Evolutionary conservation across 2,797 vertebrate genomes (phyloP).

Genomic region (Protosalanx chinensis): DNA sequence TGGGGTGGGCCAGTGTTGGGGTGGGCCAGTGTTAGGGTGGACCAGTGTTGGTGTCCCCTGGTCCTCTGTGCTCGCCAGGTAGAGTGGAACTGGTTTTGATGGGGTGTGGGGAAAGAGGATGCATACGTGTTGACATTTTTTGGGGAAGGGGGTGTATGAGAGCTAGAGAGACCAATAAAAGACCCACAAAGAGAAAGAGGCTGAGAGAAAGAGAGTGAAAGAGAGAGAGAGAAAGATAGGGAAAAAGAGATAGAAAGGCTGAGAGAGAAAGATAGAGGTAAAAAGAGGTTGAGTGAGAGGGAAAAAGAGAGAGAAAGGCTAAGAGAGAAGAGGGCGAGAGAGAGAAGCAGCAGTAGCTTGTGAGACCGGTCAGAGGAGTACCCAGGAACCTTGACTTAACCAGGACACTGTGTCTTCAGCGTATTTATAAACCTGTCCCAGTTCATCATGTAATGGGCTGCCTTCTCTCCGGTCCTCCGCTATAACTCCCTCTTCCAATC

Average conservation of each 20-base stretch:
- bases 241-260: not conserved
- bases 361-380: slow-evolving; percentile 12
- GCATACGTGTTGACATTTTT: too few relatives aligned
- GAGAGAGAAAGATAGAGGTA: not conserved
- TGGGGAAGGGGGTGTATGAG: too few relatives aligned
- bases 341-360: slow-evolving; percentile 1
- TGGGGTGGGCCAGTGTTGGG: too few relatives aligned
- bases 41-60: too few relatives aligned
- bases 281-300: not conserved
- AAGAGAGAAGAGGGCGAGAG: too few relatives aligned
- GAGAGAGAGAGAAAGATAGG: slow-evolving; percentile 1
- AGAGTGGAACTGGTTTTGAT: too few relatives aligned
- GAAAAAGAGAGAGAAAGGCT: not conserved
- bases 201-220: not conserved
- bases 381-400: slow-evolving; percentile 17
- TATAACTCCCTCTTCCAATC: not conserved
- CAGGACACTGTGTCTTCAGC: slow-evolving; percentile 31
- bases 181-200: too few relatives aligned
- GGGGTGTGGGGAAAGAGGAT: too few relatives aligned
- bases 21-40: too few relatives aligned
- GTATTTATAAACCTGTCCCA: slow-evolving; percentile 39
- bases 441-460: slow-evolving; percentile 34
- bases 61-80: too few relatives aligned
- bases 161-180: too few relatives aligned
- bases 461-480: not conserved